A percentile compares a stretch with the other conserved stretches of the same genome.
Conservation (phyloP, 1,140 invertebrate genomes). For the Aphaenogaster ashmeadi region DNA sequence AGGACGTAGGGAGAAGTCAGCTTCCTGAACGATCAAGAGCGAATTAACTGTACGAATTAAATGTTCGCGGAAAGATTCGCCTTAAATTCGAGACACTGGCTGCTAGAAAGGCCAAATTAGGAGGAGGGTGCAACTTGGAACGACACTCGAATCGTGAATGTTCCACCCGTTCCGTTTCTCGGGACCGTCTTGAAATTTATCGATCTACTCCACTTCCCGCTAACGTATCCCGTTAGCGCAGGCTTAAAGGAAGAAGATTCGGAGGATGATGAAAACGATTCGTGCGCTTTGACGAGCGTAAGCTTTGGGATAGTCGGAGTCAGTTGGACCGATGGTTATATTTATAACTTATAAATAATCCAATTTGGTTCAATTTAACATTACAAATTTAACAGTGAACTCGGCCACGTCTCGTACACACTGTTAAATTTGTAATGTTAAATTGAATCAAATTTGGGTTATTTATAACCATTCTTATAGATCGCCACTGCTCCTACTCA, state of each 20-base stretch:
- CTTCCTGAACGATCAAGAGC: background rate
- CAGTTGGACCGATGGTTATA: background rate
- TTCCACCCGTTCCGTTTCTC: background rate
- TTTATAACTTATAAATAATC: too few species aligned
- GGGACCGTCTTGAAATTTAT: slow-evolving; percentile 63
- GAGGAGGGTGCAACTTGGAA: background rate
- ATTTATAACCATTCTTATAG: too few species aligned
- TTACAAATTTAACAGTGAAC: background rate
- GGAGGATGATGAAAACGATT: slow-evolving; percentile 38
- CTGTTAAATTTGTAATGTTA: too few species aligned
- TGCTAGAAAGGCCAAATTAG: background rate
- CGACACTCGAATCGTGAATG: background rate
- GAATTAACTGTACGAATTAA: background rate
- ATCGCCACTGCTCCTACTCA: too few species aligned
- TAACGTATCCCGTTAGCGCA: slow-evolving; percentile 49
- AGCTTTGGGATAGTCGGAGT: background rate
- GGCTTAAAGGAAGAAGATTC: slow-evolving; percentile 34
- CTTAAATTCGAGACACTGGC: background rate
- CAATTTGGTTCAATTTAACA: too few species aligned
- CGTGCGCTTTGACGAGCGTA: slow-evolving; percentile 8
- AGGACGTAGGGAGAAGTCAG: background rate
- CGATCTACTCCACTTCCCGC: slow-evolving; percentile 56
- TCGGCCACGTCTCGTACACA: background rate
- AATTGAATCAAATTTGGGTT: too few species aligned
- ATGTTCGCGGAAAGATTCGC: background rate